Percentiles rank a stretch among this genome's conserved stretches.
Evolutionary conservation across 35 echinoderm and acorn worm genomes (phyloP).

Genomic region (Heliocidaris erythrogramma): DNA sequence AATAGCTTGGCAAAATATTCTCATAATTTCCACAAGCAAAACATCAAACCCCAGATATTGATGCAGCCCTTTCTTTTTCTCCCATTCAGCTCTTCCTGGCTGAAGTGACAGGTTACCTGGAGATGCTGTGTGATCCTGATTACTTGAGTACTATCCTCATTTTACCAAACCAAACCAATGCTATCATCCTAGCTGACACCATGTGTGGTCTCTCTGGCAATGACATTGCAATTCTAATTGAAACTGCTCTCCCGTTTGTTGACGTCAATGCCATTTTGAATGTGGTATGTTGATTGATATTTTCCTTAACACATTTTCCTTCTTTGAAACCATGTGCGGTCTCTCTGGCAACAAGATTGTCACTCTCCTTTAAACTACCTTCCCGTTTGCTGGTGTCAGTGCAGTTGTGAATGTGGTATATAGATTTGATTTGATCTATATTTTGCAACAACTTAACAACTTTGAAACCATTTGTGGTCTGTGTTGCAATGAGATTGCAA

Average conservation of each 20-base stretch:
- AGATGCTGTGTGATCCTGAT: conserved; percentile 52
- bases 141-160: conserved; percentile 28
- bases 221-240: background rate
- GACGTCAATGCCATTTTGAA: conserved; percentile 40
- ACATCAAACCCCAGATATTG: too few species aligned
- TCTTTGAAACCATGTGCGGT: conserved; percentile 27
- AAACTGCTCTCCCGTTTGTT: conserved; percentile 23
- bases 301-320: too few species aligned
- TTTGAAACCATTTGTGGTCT: conserved; percentile 36
- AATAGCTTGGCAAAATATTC: too few species aligned
- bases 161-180: conserved; percentile 52
- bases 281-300: conserved; percentile 46
- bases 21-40: too few species aligned
- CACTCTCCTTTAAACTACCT: background rate
- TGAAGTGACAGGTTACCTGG: background rate
- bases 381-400: conserved; percentile 36
- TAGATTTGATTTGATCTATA: background rate
- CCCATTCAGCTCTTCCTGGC: background rate
- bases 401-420: conserved; percentile 48
- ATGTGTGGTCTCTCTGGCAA: conserved; percentile 46
- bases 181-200: conserved; percentile 28
- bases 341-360: background rate
- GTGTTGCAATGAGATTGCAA: background rate
- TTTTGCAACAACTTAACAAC: background rate
- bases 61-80: background rate